Evolutionary conservation across 1,140 invertebrate genomes (phyloP).

Genomic region (Harlomillsia oculata): DNA sequence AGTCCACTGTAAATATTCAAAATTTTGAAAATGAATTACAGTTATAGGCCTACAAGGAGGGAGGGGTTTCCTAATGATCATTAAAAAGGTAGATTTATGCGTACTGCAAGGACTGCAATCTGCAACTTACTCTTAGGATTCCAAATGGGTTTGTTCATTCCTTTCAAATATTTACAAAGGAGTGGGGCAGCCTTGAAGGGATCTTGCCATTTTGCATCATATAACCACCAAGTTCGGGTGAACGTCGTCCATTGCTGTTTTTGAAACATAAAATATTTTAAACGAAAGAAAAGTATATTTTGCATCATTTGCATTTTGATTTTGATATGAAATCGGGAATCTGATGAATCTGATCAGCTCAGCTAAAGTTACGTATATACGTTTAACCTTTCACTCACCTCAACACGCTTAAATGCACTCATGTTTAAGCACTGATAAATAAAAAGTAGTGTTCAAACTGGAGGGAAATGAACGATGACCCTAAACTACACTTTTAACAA

Average conservation of each 20-base stretch:
- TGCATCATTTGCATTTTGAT: no score
- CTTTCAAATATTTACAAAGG: constrained; percentile 69
- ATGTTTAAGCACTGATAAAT: no score
- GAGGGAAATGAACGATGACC: no score
- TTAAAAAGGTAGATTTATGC: not conserved
- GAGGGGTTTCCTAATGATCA: not conserved
- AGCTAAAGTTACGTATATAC: no score
- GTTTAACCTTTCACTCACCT: no score
- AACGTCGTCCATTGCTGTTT: constrained; percentile 93
- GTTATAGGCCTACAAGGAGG: not conserved
- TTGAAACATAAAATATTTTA: constrained; percentile 13
- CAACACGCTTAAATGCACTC: no score
- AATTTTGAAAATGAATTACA: not conserved
- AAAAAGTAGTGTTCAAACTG: no score
- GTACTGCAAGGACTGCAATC: not conserved
- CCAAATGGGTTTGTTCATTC: constrained; percentile 84
- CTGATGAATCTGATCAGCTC: no score
- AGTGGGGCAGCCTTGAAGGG: constrained; percentile 68
- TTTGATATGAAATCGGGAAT: no score
- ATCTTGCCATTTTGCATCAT: constrained; percentile 92
- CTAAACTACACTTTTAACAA: no score
- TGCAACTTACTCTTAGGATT: constrained; percentile 1
- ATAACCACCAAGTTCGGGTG: constrained; percentile 83
- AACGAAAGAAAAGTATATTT: no score
- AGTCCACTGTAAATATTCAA: constrained; percentile 55